Evolutionary conservation across 2,888 invertebrate genomes (phyloP), one percentile per base, ranked within the genome.

Genomic region (Lissonota sp.): DNA sequence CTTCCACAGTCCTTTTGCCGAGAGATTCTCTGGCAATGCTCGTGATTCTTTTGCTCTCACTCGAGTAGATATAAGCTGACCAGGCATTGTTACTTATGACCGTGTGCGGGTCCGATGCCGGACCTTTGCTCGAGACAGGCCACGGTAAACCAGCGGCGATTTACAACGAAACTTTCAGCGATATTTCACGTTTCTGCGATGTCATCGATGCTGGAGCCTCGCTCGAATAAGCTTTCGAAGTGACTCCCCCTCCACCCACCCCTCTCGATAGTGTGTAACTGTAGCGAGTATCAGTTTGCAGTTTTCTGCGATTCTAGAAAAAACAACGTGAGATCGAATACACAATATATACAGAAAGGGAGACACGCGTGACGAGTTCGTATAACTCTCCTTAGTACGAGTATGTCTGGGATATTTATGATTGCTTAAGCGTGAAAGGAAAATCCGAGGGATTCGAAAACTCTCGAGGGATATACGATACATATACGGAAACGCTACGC

Each of bases 21-120:
- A 42, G 67, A 67, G 44, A 69, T 67, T 10, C 44, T 26, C 62
- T 58, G 39, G 62, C 62, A 63, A 71, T 6, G 5, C 51, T 73
- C 39, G 49, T 16, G 63, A 64, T 46, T 57, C 73, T 74, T 67
- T 55, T 44, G 69, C 57, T 60, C 39, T 71, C 64, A 64, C 73
- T 79, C 76, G 64, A 79, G 80, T 74, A 72, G 72, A 49, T 66
- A 69, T 75, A 69, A 75, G 75, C 82, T 82, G 84, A 83, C 83
- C 84, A 51, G 78, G 82, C 80, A 84, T 84, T 82, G 83, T 83
- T 84, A 83, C 82, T 78, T 77, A 79, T 77, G 55, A 75, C 55
- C 55, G 57, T 58, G 42, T 51, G 37, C 71, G 69, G 57, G 57
- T 14, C 26, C 14, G 60, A 67, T 69, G 66, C 8, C 14, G 63